Base-by-base conservation (phyloP, 2,113 vertebrate species). In the Neoarius graeffei region DNA sequence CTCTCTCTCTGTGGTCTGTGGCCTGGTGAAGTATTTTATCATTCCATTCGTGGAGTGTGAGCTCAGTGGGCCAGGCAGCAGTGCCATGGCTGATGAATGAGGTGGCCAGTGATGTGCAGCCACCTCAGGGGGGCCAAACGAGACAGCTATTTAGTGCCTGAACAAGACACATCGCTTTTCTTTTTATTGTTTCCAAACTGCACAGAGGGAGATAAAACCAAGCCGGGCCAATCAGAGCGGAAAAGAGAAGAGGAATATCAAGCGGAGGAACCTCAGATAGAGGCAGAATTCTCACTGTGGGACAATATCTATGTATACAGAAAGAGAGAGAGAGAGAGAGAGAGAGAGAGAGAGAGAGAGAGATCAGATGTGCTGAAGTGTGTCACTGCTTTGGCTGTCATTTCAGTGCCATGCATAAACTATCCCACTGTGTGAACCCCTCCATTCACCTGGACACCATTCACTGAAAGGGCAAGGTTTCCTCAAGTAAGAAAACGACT, bases 71-170 rank as follows among this genome's bases (percentile, higher is more conserved):
- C 89, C 87, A 87, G 73, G 85, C 90, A 67, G 87, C 76, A 19
- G 86, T 76, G 83, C 86, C 89, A 85, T 90, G 84, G 59, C 93
- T 95, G 94, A 96, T 95, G 94, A 95, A 95, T 95, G 94, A 91
- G 91, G 89, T 71, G 90, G 90, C 90, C 93, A 93, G 89, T 94
- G 93, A 94, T 94, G 94, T 93, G 94, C 93, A 94, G 89, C 95
- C 94, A 94, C 95, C 94, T 95, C 92, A 85, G 89, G 93, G 93
- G 93, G 93, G 93, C 92, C 91, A 91, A 93, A 93, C 90, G 92
- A 94, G 95, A 95, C 94, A 94, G 94, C 94, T 95, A 94, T 96
- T 96, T 95, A 95, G 94, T 92, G 93, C 89, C 93, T 93, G 94
- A 94, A 93, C 94, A 95, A 96, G 94, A 95, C 94, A 93, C 94